phyloP scores from a whole-genome alignment of 1,140 invertebrate species.

The Ericerus pela region DNA sequence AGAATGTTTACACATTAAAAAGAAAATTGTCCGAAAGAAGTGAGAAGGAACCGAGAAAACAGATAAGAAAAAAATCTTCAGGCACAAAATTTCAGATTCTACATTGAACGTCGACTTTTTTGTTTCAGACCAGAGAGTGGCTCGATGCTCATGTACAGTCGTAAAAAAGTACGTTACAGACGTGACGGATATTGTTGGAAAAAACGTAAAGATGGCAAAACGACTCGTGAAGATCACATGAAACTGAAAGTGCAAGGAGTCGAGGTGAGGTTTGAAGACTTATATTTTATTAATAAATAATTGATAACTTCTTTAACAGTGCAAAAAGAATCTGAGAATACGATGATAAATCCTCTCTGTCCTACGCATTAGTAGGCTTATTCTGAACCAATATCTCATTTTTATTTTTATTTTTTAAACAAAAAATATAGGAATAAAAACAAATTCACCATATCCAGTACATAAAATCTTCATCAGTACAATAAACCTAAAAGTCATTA shows the following conservation, averaged over 20 bases:
- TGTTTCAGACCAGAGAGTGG: slow-evolving; percentile 78
- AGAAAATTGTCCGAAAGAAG: background rate
- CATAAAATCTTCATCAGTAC: no score
- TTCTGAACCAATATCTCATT: no score
- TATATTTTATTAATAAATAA: background rate
- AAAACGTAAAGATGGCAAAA: slow-evolving; percentile 94
- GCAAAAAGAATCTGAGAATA: background rate
- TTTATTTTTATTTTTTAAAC: no score
- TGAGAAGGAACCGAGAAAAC: background rate
- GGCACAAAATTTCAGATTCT: background rate
- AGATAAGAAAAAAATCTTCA: background rate
- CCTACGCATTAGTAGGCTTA: no score
- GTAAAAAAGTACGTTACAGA: slow-evolving; percentile 90
- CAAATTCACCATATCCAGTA: no score
- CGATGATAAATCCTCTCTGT: no score
- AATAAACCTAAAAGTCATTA: no score
- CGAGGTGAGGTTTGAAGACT: slow-evolving; percentile 44
- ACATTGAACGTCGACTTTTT: no score
- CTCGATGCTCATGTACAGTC: slow-evolving; percentile 89
- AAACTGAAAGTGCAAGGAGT: slow-evolving; percentile 94
- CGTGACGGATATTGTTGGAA: slow-evolving; percentile 98
- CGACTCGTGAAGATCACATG: slow-evolving; percentile 97
- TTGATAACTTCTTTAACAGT: background rate
- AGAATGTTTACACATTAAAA: background rate
- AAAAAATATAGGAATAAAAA: no score